Evolutionary conservation across 2,888 invertebrate species (phyloP).

Genomic region (Meta bourneti): DNA sequence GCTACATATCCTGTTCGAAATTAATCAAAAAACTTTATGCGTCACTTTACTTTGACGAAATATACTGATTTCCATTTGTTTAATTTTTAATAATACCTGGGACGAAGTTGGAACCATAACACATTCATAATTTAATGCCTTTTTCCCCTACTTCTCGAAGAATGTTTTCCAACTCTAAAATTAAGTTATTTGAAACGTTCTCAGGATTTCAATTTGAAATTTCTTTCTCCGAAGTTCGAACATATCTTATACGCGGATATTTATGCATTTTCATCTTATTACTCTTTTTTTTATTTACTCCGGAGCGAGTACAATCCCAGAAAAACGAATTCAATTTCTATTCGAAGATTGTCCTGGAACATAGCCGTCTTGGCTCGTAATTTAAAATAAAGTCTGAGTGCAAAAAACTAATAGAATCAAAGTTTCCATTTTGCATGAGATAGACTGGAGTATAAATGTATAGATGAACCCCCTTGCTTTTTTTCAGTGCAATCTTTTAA

Average conservation of each 20-base stretch:
- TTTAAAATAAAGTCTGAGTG: constrained; percentile 72
- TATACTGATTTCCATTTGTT: neutral
- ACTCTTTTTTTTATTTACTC: constrained; percentile 28
- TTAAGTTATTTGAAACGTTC: constrained; percentile 72
- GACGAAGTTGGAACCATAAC: neutral
- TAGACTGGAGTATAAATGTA: constrained; percentile 25
- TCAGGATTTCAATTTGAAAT: constrained; percentile 42
- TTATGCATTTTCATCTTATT: constrained; percentile 5
- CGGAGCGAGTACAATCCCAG: constrained; percentile 20
- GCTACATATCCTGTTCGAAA: neutral
- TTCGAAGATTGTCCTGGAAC: constrained; percentile 55
- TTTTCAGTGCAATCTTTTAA: constrained; percentile 58
- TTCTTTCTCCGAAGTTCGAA: constrained; percentile 22
- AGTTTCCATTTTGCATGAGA: constrained; percentile 53
- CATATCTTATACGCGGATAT: neutral
- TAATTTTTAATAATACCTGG: neutral
- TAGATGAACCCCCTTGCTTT: neutral
- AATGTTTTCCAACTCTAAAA: constrained; percentile 41
- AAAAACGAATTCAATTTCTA: constrained; percentile 72
- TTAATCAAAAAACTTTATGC: neutral
- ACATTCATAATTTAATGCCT: neutral
- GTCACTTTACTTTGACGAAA: neutral
- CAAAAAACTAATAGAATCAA: constrained; percentile 65
- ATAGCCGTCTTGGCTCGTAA: constrained; percentile 57
- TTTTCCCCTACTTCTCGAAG: neutral